These are phyloP conservation scores for Spermophilus dauricus DNA, from an alignment of 2,113 vertebrate genomes.

Conservation along the genomic window DNA sequence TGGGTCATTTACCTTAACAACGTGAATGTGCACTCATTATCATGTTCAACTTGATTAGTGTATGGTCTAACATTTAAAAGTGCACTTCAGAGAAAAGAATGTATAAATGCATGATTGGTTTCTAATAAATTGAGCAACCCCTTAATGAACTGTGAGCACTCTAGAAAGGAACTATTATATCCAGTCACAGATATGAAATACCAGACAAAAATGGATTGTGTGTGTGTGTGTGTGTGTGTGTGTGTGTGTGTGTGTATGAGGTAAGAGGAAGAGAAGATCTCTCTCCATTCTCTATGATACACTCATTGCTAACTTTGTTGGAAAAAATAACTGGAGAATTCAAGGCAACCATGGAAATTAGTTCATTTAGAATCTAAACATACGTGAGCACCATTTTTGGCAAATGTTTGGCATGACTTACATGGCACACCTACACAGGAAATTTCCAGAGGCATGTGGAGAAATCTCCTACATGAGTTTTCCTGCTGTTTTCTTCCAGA, in stretches of 20 bases:
- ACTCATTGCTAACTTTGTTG: constrained; percentile 37
- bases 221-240: constrained; percentile 17
- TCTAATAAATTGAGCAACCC: constrained; percentile 90
- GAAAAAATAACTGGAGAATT: constrained; percentile 54
- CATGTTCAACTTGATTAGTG: constrained; percentile 91
- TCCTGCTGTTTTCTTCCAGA: background rate
- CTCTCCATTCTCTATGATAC: background rate
- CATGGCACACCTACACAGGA: background rate
- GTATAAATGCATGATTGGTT: constrained; percentile 91
- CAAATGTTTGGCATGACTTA: background rate
- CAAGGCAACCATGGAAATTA: constrained; percentile 41
- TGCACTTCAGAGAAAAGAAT: constrained; percentile 89
- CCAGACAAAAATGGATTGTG: constrained; percentile 66
- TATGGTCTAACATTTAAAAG: constrained; percentile 91
- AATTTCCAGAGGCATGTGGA: background rate
- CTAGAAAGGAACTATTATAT: constrained; percentile 83
- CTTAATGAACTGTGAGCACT: constrained; percentile 88
- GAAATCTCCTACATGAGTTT: background rate
- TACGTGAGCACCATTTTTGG: background rate
- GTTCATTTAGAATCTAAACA: constrained; percentile 50
- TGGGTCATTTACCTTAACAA: constrained; percentile 92
- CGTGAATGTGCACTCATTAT: constrained; percentile 90
- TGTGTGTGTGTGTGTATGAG: background rate
- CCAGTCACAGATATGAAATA: constrained; percentile 79
- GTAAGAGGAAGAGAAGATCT: background rate